A percentile compares a stretch with the other conserved stretches of the same genome.
Conservation (phyloP, 2,888 invertebrate genomes). For the Capitulum mitella region DNA sequence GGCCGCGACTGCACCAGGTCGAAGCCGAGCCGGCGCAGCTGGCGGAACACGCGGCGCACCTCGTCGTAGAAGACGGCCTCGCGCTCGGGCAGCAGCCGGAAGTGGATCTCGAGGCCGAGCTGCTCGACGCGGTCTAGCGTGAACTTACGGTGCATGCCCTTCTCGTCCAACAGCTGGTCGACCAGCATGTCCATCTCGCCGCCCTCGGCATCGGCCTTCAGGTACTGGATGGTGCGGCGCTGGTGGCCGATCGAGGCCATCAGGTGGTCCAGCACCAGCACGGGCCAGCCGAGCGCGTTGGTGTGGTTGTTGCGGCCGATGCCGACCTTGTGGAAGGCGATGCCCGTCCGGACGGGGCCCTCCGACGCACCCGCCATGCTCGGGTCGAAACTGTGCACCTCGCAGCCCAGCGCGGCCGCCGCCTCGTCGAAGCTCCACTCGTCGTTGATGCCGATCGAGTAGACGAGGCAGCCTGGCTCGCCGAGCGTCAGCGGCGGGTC, state of each 20-base stretch:
- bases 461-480: conserved; percentile 27
- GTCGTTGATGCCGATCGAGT: conserved; percentile 32
- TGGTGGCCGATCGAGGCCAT: background rate
- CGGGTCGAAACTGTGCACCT: conserved; percentile 43
- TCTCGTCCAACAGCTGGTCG: conserved; percentile 7
- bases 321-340: background rate
- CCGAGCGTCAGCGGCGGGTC: background rate
- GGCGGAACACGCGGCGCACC: background rate
- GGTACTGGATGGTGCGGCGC: conserved; percentile 42
- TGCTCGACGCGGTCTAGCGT: background rate
- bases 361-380: no score
- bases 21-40: background rate
- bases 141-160: background rate
- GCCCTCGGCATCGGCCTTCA: conserved; percentile 43
- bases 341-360: background rate
- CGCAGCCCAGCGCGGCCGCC: conserved; percentile 38
- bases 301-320: conserved; percentile 1
- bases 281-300: background rate
- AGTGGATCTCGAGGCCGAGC: background rate
- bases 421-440: conserved; percentile 36
- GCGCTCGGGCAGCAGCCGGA: background rate
- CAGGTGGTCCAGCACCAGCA: background rate
- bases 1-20: background rate
- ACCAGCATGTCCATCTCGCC: conserved; percentile 41
- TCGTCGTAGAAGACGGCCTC: background rate